A percentile compares a stretch with the other conserved stretches of the same genome.
Conservation (phyloP, 92 coral and sea anemone genomes). For the Metridium senile region DNA sequence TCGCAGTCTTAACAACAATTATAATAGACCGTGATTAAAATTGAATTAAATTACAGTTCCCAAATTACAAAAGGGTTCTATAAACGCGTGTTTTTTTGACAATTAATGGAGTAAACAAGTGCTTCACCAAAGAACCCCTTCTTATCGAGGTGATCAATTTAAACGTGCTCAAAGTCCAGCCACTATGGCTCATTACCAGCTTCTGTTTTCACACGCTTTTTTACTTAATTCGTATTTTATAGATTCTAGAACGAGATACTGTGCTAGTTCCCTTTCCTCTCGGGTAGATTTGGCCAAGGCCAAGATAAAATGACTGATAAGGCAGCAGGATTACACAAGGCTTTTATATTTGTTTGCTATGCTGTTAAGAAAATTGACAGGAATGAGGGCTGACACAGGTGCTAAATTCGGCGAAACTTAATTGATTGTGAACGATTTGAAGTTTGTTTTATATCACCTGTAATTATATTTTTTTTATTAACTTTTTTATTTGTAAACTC, state of each 20-base stretch:
- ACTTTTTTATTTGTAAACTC: not conserved
- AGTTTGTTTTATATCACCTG: not conserved
- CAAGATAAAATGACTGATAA: slow-evolving; percentile 4
- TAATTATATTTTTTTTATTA: not conserved
- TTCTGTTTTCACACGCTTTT: not conserved
- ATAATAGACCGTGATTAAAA: not conserved
- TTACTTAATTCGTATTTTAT: not conserved
- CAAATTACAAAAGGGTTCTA: not conserved
- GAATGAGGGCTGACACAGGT: slow-evolving; percentile 6
- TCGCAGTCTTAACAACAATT: not conserved
- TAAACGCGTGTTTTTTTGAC: not conserved
- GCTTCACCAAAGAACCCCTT: not conserved
- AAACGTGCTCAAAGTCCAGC: slow-evolving; percentile 2
- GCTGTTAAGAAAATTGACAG: slow-evolving; percentile 6
- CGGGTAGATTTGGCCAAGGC: not conserved
- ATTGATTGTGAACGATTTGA: not conserved
- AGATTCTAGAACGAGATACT: not conserved
- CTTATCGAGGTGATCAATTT: not conserved
- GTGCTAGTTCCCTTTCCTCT: slow-evolving; percentile 2
- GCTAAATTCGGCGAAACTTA: not conserved
- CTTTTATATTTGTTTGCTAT: not conserved
- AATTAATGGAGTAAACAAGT: slow-evolving; percentile 3
- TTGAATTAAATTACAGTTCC: not conserved
- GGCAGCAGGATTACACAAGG: not conserved
- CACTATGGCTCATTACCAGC: slow-evolving; percentile 10